These are phyloP conservation scores for Vidua chalybeata DNA, from an alignment of 2,113 vertebrate species.

Conservation along the genomic window DNA sequence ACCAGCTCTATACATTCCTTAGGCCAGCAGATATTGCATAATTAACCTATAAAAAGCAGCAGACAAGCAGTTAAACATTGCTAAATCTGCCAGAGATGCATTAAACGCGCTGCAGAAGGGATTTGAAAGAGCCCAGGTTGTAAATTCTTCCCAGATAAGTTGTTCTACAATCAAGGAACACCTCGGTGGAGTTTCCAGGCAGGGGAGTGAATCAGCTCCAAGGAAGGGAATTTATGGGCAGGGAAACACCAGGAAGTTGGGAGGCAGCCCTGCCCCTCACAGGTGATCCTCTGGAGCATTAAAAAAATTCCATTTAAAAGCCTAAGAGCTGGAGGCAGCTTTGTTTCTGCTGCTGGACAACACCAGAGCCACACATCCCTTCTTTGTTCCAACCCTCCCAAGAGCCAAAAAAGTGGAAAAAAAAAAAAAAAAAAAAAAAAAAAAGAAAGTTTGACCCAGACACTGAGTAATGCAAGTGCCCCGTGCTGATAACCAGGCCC, in stretches of 20 bases:
- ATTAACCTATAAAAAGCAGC: constrained; percentile 33
- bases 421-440: neutral
- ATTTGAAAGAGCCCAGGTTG: neutral
- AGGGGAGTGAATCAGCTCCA: neutral
- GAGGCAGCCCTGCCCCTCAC: neutral
- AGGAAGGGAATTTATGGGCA: neutral
- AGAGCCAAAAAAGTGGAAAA: neutral
- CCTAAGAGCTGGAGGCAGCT: neutral
- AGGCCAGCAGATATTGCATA: neutral
- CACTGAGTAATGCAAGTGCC: neutral
- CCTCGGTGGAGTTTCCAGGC: neutral
- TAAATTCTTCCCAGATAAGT: neutral
- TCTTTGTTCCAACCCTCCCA: constrained; percentile 35
- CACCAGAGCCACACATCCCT: neutral
- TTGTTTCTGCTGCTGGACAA: neutral
- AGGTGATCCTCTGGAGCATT: neutral
- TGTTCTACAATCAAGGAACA: neutral
- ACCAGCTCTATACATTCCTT: neutral
- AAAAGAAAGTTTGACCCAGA: neutral
- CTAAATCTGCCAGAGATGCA: neutral
- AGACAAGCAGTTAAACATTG: constrained; percentile 27
- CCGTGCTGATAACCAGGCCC: neutral
- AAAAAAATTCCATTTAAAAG: neutral
- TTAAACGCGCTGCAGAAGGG: neutral
- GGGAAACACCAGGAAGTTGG: neutral